Evolutionary conservation across 2,113 vertebrate species (phyloP), one percentile per base, ranked within the genome.

Genomic region (Paracanthobrama guichenoti): DNA sequence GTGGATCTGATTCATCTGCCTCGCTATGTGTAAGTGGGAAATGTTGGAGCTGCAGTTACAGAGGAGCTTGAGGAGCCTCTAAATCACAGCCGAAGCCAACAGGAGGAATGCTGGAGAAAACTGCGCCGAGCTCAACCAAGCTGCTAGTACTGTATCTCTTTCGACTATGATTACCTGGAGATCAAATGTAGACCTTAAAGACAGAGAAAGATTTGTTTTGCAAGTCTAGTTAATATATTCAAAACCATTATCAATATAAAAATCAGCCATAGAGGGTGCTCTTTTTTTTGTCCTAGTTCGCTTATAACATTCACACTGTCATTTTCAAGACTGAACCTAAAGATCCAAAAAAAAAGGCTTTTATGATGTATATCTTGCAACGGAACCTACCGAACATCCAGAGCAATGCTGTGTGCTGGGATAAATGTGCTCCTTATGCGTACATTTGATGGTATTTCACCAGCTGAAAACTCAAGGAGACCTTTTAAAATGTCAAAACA

Each of bases 51-150:
- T 77, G 46, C 53, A 53, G 86, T 80, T 69, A 50, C 12, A 75
- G 72, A 57, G 44, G 50, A 79, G 35, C 75, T 53, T 18, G 60
- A 60, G 39, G 71, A 73, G 53, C 73, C 20, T 59, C n/a, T 87
- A 84, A 84, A 86, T 84, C 72, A 86, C 81, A 81, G 67, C 66
- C 28, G 16, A 42, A 84, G 80, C 48, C 55, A 80, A 76, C 46
- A 44, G 64, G 64, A 26, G 78, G 76, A 46, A 79, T 79, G 83
- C 46, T 35, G 73, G 7, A 22, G 28, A 67, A 26, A 77, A 50
- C 48, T 66, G 20, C 53, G 6, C 53, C 55, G 35, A 71, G 73
- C 55, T 62, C 59, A 42, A 59, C 26, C 46, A 28, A 48, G 7
- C 44, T 22, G 48, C 48, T 59, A 59, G 53, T 48, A 35, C 35